Conservation (phyloP, 2,888 invertebrate species). For the Leptinotarsa peninsularis region DNA sequence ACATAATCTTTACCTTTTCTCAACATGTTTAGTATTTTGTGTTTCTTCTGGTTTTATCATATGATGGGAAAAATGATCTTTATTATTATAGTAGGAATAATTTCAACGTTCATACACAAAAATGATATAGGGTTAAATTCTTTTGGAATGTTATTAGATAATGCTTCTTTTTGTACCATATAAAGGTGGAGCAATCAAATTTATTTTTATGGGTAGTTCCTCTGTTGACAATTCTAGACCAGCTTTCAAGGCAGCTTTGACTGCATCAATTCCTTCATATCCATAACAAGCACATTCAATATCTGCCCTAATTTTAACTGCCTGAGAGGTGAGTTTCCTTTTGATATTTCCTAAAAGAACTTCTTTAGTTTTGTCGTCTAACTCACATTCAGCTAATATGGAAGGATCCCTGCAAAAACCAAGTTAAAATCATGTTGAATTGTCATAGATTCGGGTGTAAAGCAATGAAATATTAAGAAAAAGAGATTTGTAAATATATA, state of each 20-base stretch:
- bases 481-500: too few species aligned
- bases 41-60: too few species aligned
- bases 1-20: too few species aligned
- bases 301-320: slow-evolving; percentile 94
- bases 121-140: too few species aligned
- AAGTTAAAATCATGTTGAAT: not conserved
- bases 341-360: slow-evolving; percentile 94
- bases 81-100: too few species aligned
- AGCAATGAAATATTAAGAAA: too few species aligned
- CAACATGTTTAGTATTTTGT: too few species aligned
- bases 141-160: too few species aligned
- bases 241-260: slow-evolving; percentile 89
- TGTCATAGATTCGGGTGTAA: not conserved
- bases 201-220: slow-evolving; percentile 97
- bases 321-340: slow-evolving; percentile 95
- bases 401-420: slow-evolving; percentile 83
- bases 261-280: slow-evolving; percentile 99
- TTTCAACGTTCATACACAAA: too few species aligned
- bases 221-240: slow-evolving; percentile 92
- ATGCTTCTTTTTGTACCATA: slow-evolving; percentile 68
- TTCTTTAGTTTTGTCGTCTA: slow-evolving; percentile 92
- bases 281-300: slow-evolving; percentile 95
- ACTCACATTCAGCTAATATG: slow-evolving; percentile 94
- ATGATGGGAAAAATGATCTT: too few species aligned
- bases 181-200: slow-evolving; percentile 97